Conservation (phyloP, 1,140 invertebrate species). For the Heliconius himera region DNA sequence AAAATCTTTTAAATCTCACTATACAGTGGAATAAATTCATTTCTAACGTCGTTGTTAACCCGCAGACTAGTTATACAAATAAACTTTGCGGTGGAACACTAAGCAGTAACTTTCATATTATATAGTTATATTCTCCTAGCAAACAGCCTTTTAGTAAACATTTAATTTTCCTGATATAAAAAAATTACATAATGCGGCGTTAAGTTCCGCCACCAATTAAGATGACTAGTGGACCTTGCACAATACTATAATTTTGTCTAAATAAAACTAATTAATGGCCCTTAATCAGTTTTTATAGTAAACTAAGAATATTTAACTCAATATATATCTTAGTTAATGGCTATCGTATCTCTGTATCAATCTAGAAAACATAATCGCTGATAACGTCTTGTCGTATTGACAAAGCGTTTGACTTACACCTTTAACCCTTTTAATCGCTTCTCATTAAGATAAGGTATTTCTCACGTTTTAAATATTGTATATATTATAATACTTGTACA, state of each 20-base stretch:
- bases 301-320: not conserved
- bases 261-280: too few relatives aligned
- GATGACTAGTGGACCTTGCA: too few relatives aligned
- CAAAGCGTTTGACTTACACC: conserved; percentile 17
- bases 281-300: too few relatives aligned
- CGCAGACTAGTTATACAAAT: conserved; percentile 54
- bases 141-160: too few relatives aligned
- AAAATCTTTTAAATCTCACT: conserved; percentile 7
- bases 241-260: too few relatives aligned
- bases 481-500: not conserved
- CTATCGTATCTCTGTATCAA: conserved; percentile 3
- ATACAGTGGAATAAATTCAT: conserved; percentile 39
- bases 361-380: conserved; percentile 15
- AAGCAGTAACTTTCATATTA: conserved; percentile 46
- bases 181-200: too few relatives aligned
- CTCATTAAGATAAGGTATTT: conserved; percentile 15
- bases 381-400: conserved; percentile 15
- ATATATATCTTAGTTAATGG: conserved; percentile 2
- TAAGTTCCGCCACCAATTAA: too few relatives aligned
- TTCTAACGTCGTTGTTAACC: conserved; percentile 53
- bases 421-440: conserved; percentile 19
- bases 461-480: conserved; percentile 8
- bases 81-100: conserved; percentile 44
- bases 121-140: not conserved
- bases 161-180: too few relatives aligned